Percentiles rank a stretch among this genome's conserved stretches.
Conservation (phyloP, 2,888 invertebrate genomes). For the Drosophila monieri region DNA sequence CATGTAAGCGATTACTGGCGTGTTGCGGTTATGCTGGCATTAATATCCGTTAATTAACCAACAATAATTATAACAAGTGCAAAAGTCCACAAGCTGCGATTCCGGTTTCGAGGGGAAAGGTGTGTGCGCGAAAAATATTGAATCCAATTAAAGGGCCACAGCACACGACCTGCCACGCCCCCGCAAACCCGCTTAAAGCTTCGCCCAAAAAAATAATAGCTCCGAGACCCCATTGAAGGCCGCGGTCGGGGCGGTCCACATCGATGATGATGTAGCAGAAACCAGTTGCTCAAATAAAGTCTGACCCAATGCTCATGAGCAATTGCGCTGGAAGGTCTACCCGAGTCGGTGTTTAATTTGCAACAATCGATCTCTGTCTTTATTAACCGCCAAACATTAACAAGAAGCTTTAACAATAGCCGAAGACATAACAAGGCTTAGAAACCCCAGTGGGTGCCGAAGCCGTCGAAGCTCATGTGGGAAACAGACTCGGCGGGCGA, state of each 20-base stretch:
- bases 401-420: slow-evolving; percentile 52
- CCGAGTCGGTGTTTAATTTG: slow-evolving; percentile 42
- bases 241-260: slow-evolving; percentile 8
- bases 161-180: slow-evolving; percentile 46
- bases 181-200: slow-evolving; percentile 54
- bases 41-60: slow-evolving; percentile 60
- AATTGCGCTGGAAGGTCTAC: slow-evolving; percentile 54
- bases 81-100: slow-evolving; percentile 20
- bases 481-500: slow-evolving; percentile 87
- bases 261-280: slow-evolving; percentile 64
- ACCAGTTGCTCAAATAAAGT: slow-evolving; percentile 40
- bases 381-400: slow-evolving; percentile 53
- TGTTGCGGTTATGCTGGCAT: slow-evolving; percentile 32
- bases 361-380: slow-evolving; percentile 53
- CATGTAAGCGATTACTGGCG: slow-evolving; percentile 21
- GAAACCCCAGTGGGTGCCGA: slow-evolving; percentile 88
- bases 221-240: slow-evolving; percentile 37
- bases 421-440: slow-evolving; percentile 80
- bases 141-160: slow-evolving; percentile 73
- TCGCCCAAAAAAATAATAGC: neutral
- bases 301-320: slow-evolving; percentile 24
- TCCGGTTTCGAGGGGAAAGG: slow-evolving; percentile 21
- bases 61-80: slow-evolving; percentile 67
- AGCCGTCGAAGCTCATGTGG: slow-evolving; percentile 87
- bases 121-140: slow-evolving; percentile 60